Conservation (phyloP, 2,113 vertebrate species). For the Guaruba guarouba region DNA sequence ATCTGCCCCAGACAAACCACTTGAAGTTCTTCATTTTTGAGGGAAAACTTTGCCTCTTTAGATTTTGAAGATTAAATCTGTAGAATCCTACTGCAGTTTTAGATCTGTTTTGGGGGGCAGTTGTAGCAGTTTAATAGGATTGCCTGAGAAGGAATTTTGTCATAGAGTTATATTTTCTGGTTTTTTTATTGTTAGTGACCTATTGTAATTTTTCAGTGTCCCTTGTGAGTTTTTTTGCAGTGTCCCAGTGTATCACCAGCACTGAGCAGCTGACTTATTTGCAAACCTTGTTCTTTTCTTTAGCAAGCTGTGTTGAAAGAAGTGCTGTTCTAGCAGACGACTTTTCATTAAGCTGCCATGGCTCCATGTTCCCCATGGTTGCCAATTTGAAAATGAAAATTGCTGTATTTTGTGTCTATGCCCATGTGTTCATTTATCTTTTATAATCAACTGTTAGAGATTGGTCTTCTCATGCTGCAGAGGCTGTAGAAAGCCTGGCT, state of each 20-base stretch:
- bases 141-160: background rate
- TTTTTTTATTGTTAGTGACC: background rate
- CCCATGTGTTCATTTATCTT: background rate
- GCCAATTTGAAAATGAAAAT: background rate
- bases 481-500: background rate
- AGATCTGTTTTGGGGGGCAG: background rate
- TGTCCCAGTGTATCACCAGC: background rate
- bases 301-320: background rate
- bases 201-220: background rate
- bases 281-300: background rate
- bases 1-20: rapidly evolving
- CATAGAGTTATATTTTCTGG: background rate
- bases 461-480: background rate
- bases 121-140: background rate
- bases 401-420: background rate
- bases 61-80: background rate
- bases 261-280: background rate
- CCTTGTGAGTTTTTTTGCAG: background rate
- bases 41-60: background rate
- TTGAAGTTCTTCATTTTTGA: background rate
- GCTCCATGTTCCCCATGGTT: background rate
- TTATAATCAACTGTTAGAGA: background rate
- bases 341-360: background rate
- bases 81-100: background rate
- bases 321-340: background rate